Evolutionary conservation across 2,113 vertebrate genomes (phyloP).

Genomic region (Alligator sinensis): DNA sequence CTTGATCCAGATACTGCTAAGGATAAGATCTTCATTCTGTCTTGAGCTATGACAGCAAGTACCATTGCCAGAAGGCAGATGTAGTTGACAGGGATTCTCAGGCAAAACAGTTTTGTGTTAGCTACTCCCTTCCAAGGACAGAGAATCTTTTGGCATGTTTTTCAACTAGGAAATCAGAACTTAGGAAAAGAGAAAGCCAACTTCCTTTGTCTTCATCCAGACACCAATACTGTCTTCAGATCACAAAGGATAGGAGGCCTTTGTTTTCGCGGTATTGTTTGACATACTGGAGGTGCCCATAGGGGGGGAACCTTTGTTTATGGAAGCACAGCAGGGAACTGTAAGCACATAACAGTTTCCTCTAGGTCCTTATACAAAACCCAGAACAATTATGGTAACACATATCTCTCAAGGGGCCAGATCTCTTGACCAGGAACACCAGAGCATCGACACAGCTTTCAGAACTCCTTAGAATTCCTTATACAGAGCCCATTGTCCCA

Average conservation of each 20-base stretch:
- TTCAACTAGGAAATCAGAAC: conserved; percentile 41
- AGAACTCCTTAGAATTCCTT: too few species aligned
- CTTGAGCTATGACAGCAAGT: conserved; percentile 69
- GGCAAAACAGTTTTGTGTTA: conserved; percentile 66
- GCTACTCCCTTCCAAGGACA: conserved; percentile 62
- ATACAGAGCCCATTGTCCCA: too few species aligned
- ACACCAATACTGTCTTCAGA: conserved; percentile 67
- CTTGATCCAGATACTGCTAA: conserved; percentile 41
- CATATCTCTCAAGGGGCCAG: too few species aligned
- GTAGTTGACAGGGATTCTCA: conserved; percentile 68
- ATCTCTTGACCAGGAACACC: too few species aligned
- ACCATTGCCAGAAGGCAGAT: conserved; percentile 64
- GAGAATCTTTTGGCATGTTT: conserved; percentile 60
- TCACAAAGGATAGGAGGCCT: conserved; percentile 25
- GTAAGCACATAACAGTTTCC: too few species aligned
- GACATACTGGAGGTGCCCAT: conserved; percentile 41
- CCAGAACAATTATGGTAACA: too few species aligned
- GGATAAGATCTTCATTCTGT: conserved; percentile 65
- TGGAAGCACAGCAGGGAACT: background rate
- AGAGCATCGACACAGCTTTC: too few species aligned
- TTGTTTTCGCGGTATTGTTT: conserved; percentile 20
- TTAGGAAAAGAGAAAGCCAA: conserved; percentile 52
- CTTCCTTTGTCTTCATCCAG: conserved; percentile 19
- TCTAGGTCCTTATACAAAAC: too few species aligned
- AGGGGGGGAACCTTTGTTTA: background rate